Evolutionary conservation across 2,797 vertebrate species (phyloP).

Genomic region (Apodemus agrarius): DNA sequence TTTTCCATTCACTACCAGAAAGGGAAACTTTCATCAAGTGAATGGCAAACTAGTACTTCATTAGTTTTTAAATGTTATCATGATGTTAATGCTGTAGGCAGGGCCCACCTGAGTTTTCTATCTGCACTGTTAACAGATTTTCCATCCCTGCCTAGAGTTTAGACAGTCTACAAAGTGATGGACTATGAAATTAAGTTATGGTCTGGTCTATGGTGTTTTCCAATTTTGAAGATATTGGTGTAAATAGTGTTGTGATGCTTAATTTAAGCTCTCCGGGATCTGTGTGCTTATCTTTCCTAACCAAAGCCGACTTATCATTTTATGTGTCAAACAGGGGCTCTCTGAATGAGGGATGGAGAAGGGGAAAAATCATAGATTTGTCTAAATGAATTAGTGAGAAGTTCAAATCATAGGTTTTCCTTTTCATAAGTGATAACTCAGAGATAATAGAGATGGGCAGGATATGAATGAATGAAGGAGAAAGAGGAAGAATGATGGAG

Average conservation of each 20-base stretch:
- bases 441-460: background rate
- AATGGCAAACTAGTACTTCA: background rate
- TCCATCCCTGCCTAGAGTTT: background rate
- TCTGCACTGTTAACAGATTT: background rate
- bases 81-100: background rate
- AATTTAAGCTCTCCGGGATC: background rate
- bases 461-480: background rate
- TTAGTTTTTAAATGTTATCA: background rate
- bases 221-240: background rate
- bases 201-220: background rate
- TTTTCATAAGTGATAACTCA: background rate
- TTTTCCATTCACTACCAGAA: background rate
- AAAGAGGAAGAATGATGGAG: background rate
- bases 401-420: background rate
- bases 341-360: background rate
- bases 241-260: background rate
- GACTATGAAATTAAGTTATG: background rate
- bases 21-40: background rate
- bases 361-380: background rate
- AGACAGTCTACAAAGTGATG: background rate
- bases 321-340: background rate
- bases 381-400: slow-evolving; percentile 8
- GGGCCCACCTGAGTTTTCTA: background rate
- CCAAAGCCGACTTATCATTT: background rate
- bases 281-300: background rate